phyloP scores from a whole-genome alignment of 1,140 invertebrate species.

The Parasteatoda tepidariorum region DNA sequence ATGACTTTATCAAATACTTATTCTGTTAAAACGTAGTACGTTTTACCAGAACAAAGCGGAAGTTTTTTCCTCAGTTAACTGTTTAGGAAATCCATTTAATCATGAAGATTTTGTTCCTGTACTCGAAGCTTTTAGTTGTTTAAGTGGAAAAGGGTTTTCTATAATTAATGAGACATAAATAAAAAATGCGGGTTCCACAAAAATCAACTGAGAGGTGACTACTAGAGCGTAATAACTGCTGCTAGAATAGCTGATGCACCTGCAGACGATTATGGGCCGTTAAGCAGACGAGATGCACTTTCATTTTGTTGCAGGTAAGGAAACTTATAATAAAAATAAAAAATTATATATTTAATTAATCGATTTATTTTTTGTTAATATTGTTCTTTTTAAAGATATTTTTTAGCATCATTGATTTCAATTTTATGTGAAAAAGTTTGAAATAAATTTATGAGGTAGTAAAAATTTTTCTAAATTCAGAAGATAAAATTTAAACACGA shows the following conservation, averaged over 20 bases:
- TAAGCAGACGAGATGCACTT: background rate
- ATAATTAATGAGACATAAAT: slow-evolving; percentile 53
- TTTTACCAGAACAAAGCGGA: background rate
- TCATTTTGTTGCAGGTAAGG: background rate
- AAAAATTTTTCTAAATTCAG: background rate
- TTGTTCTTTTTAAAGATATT: background rate
- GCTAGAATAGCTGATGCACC: background rate
- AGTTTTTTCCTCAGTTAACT: background rate
- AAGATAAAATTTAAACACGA: no score
- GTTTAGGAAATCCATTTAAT: background rate
- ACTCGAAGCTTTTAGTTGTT: background rate
- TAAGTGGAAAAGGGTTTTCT: background rate
- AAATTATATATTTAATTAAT: background rate
- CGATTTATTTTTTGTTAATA: background rate
- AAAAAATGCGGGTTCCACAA: slow-evolving; percentile 33
- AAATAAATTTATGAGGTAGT: background rate
- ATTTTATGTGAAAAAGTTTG: background rate
- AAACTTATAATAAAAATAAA: background rate
- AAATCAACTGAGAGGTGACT: slow-evolving; percentile 34
- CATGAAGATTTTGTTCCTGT: background rate
- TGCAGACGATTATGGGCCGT: background rate
- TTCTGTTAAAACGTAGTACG: no score
- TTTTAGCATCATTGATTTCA: background rate
- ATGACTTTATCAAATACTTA: no score
- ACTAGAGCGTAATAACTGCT: background rate